Percentiles rank a stretch among this genome's conserved stretches.
Evolutionary conservation across 2,113 vertebrate species (phyloP).

Genomic region (Astatoreochromis straeleni): DNA sequence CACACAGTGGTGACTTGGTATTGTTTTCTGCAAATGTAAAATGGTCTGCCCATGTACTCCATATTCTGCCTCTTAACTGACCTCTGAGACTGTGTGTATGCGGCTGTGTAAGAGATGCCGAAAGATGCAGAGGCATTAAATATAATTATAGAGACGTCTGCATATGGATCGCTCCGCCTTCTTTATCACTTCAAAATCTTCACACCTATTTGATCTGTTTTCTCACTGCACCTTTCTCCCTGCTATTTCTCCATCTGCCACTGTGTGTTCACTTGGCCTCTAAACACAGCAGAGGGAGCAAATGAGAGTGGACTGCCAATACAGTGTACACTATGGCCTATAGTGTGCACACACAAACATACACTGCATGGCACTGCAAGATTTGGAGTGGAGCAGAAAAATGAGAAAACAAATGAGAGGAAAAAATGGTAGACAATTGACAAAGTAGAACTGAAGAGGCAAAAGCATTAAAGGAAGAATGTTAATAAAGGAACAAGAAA

Average conservation of each 20-base stretch:
- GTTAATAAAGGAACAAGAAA: not conserved
- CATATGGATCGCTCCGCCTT: not conserved
- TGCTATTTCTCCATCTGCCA: constrained; percentile 51
- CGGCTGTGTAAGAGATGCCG: not conserved
- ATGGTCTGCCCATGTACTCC: not conserved
- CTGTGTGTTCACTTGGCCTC: constrained; percentile 6
- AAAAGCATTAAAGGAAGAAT: not conserved
- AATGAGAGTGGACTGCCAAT: constrained; percentile 17
- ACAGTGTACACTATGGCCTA: not conserved
- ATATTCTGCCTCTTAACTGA: not conserved
- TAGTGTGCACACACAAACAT: not conserved
- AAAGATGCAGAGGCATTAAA: not conserved
- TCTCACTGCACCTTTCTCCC: constrained; percentile 17
- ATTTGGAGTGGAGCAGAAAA: not conserved
- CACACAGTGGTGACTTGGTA: not conserved
- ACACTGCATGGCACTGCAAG: not conserved
- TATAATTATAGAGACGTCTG: not conserved
- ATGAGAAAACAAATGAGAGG: not conserved
- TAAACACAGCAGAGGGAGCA: constrained; percentile 23
- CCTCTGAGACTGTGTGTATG: not conserved
- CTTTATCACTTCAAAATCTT: not conserved
- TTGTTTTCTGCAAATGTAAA: constrained; percentile 15
- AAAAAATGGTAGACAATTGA: rapidly evolving
- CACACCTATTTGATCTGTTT: not conserved
- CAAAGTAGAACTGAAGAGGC: not conserved